These are phyloP conservation scores for Plecotus auritus DNA, from an alignment of 2,113 vertebrate genomes.

Conservation along the genomic window DNA sequence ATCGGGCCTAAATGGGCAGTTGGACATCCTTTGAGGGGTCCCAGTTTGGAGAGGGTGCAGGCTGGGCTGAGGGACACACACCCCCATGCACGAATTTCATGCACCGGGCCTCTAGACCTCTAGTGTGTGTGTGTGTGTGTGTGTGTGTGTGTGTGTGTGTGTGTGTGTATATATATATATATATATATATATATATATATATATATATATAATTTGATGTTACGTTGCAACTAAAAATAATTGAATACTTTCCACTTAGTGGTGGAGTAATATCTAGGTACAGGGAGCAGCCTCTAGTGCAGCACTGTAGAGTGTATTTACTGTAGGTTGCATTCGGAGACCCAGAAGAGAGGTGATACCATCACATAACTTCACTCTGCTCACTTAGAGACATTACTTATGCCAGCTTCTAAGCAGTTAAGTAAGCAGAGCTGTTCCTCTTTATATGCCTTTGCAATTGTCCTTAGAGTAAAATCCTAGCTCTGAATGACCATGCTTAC, in stretches of 20 bases:
- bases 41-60: no score
- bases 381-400: background rate
- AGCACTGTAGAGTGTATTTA: background rate
- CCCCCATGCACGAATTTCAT: no score
- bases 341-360: background rate
- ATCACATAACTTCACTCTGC: background rate
- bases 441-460: background rate
- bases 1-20: no score
- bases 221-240: slow-evolving; percentile 21
- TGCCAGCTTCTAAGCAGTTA: background rate
- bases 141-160: no score
- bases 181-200: no score
- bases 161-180: no score
- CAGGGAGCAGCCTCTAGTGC: background rate
- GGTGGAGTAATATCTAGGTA: background rate
- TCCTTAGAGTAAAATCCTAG: background rate
- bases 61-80: no score
- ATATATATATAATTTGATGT: background rate
- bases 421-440: background rate
- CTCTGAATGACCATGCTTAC: background rate
- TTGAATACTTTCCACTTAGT: background rate
- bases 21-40: no score
- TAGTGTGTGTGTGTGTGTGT: no score
- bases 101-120: no score
- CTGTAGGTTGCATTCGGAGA: background rate